Conservation (phyloP, 2,113 vertebrate genomes). For the Ameiurus melas region DNA sequence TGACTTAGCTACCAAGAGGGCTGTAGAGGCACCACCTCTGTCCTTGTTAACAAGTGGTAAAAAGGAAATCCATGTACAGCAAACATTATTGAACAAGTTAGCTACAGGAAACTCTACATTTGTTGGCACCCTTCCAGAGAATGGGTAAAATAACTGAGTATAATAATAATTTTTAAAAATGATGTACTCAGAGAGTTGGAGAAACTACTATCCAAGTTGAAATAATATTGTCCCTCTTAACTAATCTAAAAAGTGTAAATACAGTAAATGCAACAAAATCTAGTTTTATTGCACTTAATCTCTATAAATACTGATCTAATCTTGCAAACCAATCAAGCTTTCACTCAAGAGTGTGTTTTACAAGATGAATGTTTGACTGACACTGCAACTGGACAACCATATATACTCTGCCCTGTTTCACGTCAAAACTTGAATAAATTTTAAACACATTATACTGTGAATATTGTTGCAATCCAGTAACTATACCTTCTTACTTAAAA, state of each 20-base stretch:
- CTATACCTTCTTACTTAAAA: background rate
- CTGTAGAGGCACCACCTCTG: background rate
- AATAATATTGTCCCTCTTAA: background rate
- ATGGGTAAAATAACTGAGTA: no score
- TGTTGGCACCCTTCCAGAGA: background rate
- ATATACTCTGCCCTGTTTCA: background rate
- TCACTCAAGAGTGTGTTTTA: background rate
- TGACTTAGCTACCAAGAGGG: background rate
- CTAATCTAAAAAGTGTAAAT: background rate
- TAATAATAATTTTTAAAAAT: no score
- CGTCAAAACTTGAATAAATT: background rate
- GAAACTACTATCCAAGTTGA: background rate
- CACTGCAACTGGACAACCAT: background rate
- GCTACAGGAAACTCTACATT: background rate
- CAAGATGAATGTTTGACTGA: background rate
- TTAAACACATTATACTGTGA: background rate
- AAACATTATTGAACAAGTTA: no score
- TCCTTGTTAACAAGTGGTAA: no score
- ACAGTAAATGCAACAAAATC: background rate
- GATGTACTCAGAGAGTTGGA: background rate
- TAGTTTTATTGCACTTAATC: background rate
- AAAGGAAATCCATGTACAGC: background rate
- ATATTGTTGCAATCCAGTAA: background rate
- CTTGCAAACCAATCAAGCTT: background rate
- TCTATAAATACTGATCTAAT: background rate